These are phyloP conservation scores for Drosophila leontia DNA, from an alignment of 1,140 invertebrate genomes.

Conservation along the genomic window DNA sequence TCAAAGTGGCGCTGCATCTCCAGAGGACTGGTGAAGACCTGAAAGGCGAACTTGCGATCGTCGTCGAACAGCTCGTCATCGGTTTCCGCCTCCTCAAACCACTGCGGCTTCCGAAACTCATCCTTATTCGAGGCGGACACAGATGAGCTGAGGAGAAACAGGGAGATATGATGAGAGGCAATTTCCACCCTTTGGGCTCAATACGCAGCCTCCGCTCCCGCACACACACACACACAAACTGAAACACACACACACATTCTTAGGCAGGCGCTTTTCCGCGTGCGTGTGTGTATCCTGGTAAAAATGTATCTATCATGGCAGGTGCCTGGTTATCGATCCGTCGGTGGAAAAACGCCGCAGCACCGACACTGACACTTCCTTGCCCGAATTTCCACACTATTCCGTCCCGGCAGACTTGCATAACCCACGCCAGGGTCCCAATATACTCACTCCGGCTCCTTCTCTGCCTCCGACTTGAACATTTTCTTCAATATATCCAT, in stretches of 20 bases:
- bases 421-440: neutral
- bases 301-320: conserved; percentile 80
- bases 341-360: conserved; percentile 48
- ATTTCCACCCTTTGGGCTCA: conserved; percentile 37
- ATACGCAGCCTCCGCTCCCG: conserved; percentile 75
- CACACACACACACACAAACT: conserved; percentile 32
- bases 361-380: conserved; percentile 9
- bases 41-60: conserved; percentile 83
- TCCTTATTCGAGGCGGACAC: conserved; percentile 72
- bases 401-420: conserved; percentile 8
- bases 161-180: conserved; percentile 26
- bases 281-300: conserved; percentile 67
- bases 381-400: conserved; percentile 13
- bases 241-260: conserved; percentile 15
- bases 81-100: conserved; percentile 84
- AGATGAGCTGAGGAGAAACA: conserved; percentile 43
- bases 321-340: conserved; percentile 68
- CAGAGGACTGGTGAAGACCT: conserved; percentile 85
- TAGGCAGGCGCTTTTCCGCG: conserved; percentile 14
- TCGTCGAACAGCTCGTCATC: conserved; percentile 84
- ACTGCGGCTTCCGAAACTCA: conserved; percentile 83
- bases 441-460: conserved; percentile 73
- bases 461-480: conserved; percentile 73
- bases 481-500: conserved; percentile 84
- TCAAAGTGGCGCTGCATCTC: conserved; percentile 86